phyloP scores from a whole-genome alignment of 2,113 vertebrate species.

The Furnarius figulus region DNA sequence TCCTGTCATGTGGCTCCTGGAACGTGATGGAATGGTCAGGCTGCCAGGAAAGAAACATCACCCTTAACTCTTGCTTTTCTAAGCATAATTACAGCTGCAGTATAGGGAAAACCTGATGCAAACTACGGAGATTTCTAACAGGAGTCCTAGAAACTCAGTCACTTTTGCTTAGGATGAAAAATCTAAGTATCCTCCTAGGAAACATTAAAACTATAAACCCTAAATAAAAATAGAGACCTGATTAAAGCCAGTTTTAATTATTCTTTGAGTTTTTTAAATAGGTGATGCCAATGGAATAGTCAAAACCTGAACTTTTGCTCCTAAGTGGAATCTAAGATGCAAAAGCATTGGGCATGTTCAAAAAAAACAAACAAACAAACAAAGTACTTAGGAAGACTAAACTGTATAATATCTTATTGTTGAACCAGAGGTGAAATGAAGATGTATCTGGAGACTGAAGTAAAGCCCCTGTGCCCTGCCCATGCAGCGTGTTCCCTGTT shows the following conservation, averaged over 20 bases:
- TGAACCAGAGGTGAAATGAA: background rate
- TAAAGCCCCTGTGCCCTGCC: background rate
- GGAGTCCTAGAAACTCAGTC: background rate
- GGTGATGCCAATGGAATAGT: background rate
- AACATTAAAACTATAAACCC: background rate
- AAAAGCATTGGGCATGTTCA: background rate
- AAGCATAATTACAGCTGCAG: background rate
- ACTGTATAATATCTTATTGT: background rate
- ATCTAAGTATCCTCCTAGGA: background rate
- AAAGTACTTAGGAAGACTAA: background rate
- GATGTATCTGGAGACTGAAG: background rate
- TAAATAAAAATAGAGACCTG: background rate
- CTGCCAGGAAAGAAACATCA: conserved; percentile 15
- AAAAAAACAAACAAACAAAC: background rate
- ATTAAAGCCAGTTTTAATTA: background rate
- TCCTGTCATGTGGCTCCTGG: conserved; percentile 43
- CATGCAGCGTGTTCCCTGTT: rapidly evolving
- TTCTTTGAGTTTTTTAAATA: background rate
- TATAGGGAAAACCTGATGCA: background rate
- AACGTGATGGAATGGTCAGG: conserved; percentile 3
- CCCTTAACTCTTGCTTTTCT: conserved; percentile 23
- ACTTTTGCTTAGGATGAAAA: background rate
- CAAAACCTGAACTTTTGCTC: background rate
- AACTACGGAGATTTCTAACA: background rate
- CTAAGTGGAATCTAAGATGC: background rate